These are phyloP conservation scores for Siderastrea siderea DNA, from an alignment of 92 coral and sea anemone genomes.

Conservation along the genomic window DNA sequence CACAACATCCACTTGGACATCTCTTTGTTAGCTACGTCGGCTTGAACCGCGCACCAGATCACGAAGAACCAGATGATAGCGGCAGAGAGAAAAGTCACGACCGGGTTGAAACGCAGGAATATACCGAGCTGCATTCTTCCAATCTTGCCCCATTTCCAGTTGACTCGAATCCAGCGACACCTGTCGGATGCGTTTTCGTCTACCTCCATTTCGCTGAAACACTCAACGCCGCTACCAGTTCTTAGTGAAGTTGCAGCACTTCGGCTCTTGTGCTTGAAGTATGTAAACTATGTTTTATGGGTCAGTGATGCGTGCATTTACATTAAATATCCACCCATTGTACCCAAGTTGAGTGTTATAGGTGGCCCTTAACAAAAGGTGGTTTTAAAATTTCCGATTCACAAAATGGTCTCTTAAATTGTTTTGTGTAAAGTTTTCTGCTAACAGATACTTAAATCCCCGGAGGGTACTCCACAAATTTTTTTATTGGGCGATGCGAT, in stretches of 20 bases:
- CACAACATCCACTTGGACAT: constrained; percentile 77
- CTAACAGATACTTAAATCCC: too few relatives aligned
- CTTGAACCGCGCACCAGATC: constrained; percentile 80
- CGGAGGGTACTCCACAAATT: too few relatives aligned
- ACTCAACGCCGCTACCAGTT: background rate
- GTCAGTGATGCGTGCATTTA: background rate
- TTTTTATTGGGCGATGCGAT: too few relatives aligned
- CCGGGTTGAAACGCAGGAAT: constrained; percentile 76
- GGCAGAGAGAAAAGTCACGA: constrained; percentile 83
- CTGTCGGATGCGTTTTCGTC: constrained; percentile 16
- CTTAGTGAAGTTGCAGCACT: background rate
- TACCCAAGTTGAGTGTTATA: background rate
- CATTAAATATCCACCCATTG: background rate
- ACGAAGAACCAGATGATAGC: constrained; percentile 88
- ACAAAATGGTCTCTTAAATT: too few relatives aligned
- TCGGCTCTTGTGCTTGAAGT: background rate
- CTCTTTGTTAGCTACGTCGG: constrained; percentile 76
- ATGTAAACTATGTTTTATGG: constrained; percentile 7
- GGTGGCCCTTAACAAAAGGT: background rate
- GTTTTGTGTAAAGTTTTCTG: too few relatives aligned
- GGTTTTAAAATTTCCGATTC: background rate
- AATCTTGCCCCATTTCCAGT: constrained; percentile 47
- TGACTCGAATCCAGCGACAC: constrained; percentile 30
- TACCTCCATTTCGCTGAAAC: constrained; percentile 16
- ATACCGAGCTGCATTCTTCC: constrained; percentile 1